A percentile compares a stretch with the other conserved stretches of the same genome.
These are phyloP conservation scores for Neodiprion lecontei DNA, from an alignment of 1,140 invertebrate species.

Conservation along the genomic window DNA sequence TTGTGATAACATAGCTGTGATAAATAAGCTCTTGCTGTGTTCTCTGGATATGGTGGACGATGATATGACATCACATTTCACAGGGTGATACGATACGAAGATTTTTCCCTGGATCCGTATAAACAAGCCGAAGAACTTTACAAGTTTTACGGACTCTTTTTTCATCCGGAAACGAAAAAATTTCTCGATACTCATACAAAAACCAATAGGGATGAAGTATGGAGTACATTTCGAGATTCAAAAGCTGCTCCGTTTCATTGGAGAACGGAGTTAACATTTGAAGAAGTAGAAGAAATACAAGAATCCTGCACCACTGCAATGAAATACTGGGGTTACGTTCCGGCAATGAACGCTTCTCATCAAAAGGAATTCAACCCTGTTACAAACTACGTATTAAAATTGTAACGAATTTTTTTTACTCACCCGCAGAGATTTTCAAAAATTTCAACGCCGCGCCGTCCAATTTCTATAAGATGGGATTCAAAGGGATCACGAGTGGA, in stretches of 20 bases:
- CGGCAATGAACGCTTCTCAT: constrained; percentile 61
- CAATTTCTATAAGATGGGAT: no score
- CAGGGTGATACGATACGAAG: constrained; percentile 85
- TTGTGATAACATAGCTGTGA: neutral
- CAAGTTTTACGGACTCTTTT: constrained; percentile 77
- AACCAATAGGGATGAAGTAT: constrained; percentile 79
- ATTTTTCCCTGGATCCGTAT: constrained; percentile 80
- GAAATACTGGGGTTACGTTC: constrained; percentile 80
- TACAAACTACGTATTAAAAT: constrained; percentile 49
- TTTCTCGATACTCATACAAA: constrained; percentile 87
- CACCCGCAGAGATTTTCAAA: no score
- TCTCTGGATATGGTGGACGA: neutral
- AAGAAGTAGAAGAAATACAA: constrained; percentile 74
- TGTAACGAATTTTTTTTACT: constrained; percentile 31
- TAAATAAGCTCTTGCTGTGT: no score
- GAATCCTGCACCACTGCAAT: constrained; percentile 74
- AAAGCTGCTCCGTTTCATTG: constrained; percentile 85
- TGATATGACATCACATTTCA: constrained; percentile 33
- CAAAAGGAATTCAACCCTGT: constrained; percentile 66
- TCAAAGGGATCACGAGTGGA: no score
- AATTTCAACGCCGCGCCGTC: no score
- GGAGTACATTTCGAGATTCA: constrained; percentile 83
- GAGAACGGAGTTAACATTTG: constrained; percentile 75
- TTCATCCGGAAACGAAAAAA: constrained; percentile 71
- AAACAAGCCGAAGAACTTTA: constrained; percentile 74